Base-by-base conservation (phyloP, 2,797 vertebrate genomes). In the Lindbergichthys nudifrons region DNA sequence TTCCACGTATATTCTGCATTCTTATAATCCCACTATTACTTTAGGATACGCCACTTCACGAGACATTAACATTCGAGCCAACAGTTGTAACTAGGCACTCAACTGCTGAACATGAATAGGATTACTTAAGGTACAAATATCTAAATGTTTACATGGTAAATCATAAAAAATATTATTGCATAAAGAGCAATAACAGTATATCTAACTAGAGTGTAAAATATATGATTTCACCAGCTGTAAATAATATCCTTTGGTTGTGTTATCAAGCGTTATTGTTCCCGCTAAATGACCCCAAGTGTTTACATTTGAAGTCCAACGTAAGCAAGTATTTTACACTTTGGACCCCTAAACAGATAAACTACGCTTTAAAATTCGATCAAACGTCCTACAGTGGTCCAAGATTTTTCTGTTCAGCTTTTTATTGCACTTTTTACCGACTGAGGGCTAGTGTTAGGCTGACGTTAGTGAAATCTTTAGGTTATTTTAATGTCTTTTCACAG, bases 101-200 rank as follows among this genome's bases (percentile, higher is more conserved):
- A 60, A 80, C 41, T 72, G 73, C 62, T 81, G 42, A 48, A 64
- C 23, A 59, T 53, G 75, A 65, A 57, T 51, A 65, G 54, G 21
- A 68, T 69, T 45, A 46, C 41, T 13, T 52, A 32, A 36, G 59
- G 56, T 67, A 18, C 68, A 39, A 62, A 43, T n/a, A 75, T 57
- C 45, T 73, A 76, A 77, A 85, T 86, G 85, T 94, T 94, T 94
- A 94, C 88, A 93, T 73, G 88, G 92, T 93, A 94, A 94, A 93
- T 90, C 84, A 73, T 85, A 69, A 36, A 82, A 46, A 80, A 70
- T n/a, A 89, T 85, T 85, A 91, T 86, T 88, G 88, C 88, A 79
- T 73, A 63, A 79, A 82, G 75, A 7, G 88, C 93, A 94, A 94
- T 90, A 79, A 50, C 13, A 77, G 10, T n/a, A 70, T 41, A 65